Conservation (phyloP, 2,888 invertebrate genomes). For the Pammene fasciana region DNA sequence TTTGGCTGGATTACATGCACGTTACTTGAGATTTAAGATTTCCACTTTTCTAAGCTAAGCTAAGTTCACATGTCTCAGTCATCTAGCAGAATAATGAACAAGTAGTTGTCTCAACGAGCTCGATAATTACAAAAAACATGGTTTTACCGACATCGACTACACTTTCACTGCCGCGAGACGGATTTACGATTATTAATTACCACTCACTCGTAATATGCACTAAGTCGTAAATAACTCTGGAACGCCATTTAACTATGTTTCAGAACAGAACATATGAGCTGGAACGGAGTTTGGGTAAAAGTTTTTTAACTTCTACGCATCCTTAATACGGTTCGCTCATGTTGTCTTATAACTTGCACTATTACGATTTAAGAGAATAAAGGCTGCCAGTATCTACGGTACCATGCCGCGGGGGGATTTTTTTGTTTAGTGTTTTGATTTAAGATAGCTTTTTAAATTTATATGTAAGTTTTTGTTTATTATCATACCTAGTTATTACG, state of each 20-base stretch:
- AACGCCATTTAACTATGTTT: slow-evolving; percentile 13
- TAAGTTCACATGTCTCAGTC: slow-evolving; percentile 14
- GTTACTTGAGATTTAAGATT: neutral
- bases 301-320: neutral
- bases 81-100: slow-evolving; percentile 24
- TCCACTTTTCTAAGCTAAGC: neutral
- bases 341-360: too few species aligned
- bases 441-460: too few species aligned
- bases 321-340: neutral
- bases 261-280: slow-evolving; percentile 5
- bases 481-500: too few species aligned
- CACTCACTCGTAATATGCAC: slow-evolving; percentile 13
- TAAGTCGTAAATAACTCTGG: slow-evolving; percentile 11
- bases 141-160: slow-evolving; percentile 23
- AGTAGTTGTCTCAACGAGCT: slow-evolving; percentile 22
- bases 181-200: slow-evolving; percentile 33
- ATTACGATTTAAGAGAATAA: neutral
- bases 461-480: too few species aligned
- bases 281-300: neutral
- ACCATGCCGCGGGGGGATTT: too few species aligned
- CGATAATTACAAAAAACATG: slow-evolving; percentile 29
- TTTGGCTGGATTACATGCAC: neutral
- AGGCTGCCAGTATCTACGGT: too few species aligned
- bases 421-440: too few species aligned
- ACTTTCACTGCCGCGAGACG: slow-evolving; percentile 33